A percentile compares a stretch with the other conserved stretches of the same genome.
These are phyloP conservation scores for Betta splendens DNA, from an alignment of 2,797 vertebrate genomes.

Conservation along the genomic window DNA sequence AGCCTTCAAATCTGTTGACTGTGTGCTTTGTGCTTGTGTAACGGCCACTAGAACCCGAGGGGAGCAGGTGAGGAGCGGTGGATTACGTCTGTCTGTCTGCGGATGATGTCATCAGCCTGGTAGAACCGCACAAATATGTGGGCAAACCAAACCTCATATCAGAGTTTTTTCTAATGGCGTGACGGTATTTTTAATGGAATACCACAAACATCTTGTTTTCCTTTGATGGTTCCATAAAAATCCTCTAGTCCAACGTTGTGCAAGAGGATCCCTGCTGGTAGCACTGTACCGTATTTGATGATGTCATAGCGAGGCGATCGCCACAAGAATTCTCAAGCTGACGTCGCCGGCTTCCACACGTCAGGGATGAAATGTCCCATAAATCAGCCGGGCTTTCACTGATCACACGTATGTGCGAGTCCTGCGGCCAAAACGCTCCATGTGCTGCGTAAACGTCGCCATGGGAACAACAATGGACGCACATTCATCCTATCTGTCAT, in stretches of 20 bases:
- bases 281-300: no score
- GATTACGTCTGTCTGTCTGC: constrained; percentile 28
- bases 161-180: background rate
- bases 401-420: background rate
- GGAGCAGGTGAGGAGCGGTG: constrained; percentile 52
- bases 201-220: background rate
- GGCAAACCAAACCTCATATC: no score
- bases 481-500: background rate
- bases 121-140: constrained; percentile 36
- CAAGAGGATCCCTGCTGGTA: background rate
- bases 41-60: constrained; percentile 18
- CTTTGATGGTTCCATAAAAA: background rate
- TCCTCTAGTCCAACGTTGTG: background rate
- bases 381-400: no score
- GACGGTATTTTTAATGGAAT: constrained; percentile 1
- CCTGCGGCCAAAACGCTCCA: background rate
- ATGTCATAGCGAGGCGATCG: no score
- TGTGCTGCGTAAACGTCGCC: background rate
- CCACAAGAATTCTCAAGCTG: constrained; percentile 40
- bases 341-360: constrained; percentile 22
- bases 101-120: constrained; percentile 50
- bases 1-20: constrained; percentile 27
- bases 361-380: no score
- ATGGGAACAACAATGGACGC: background rate
- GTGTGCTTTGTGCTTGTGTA: constrained; percentile 9